Conservation (phyloP, 1,140 invertebrate species). For the Fopius arisanus region DNA sequence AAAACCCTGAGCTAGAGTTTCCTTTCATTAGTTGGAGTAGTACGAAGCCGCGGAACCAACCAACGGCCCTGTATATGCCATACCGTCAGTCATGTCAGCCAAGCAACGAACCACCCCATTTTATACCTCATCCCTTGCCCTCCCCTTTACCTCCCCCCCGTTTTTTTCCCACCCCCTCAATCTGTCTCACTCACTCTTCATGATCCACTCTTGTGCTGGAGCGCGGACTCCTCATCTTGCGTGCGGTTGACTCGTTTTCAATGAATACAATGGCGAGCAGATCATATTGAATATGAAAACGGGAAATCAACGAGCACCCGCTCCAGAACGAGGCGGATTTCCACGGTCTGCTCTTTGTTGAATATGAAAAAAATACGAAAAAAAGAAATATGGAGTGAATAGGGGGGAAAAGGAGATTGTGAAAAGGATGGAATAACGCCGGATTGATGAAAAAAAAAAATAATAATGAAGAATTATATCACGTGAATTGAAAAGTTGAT, state of each 20-base stretch:
- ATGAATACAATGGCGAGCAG: conserved; percentile 63
- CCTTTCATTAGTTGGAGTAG: conserved; percentile 65
- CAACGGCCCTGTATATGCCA: conserved; percentile 41
- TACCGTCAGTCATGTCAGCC: conserved; percentile 44
- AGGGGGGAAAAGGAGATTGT: conserved; percentile 30
- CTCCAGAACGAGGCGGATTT: conserved; percentile 36
- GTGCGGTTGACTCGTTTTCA: conserved; percentile 66
- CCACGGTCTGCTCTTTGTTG: conserved; percentile 44
- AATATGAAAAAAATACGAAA: conserved; percentile 30
- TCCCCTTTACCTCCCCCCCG: background rate
- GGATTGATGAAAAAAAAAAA: conserved; percentile 13
- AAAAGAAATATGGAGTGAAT: conserved; percentile 8
- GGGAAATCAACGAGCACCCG: conserved; percentile 62
- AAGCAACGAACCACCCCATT: conserved; percentile 54
- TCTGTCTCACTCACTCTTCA: conserved; percentile 39
- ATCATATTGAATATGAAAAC: conserved; percentile 67
- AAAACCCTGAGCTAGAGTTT: conserved; percentile 44
- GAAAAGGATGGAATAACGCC: conserved; percentile 25
- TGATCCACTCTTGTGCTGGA: conserved; percentile 54
- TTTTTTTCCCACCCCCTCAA: conserved; percentile 16
- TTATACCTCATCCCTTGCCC: conserved; percentile 29
- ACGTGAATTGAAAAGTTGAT: background rate
- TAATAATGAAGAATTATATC: background rate
- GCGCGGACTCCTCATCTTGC: conserved; percentile 57
- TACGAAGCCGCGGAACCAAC: conserved; percentile 53